phyloP scores from a whole-genome alignment of 2,113 vertebrate genomes.

The Macrotus californicus region DNA sequence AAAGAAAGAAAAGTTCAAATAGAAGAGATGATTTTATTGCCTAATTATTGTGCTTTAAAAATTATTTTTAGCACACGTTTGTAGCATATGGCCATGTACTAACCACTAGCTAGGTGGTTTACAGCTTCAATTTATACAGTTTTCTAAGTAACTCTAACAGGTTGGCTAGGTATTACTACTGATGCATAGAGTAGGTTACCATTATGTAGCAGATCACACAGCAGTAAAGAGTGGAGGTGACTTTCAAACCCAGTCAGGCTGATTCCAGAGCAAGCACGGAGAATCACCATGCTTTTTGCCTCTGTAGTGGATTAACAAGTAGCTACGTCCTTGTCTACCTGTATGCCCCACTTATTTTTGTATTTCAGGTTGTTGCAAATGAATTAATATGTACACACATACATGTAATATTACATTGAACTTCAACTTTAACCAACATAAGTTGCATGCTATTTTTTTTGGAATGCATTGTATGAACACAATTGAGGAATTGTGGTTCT shows the following conservation, averaged over 20 bases:
- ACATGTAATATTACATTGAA: not conserved
- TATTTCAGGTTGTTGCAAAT: conserved; percentile 5
- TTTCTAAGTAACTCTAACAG: not conserved
- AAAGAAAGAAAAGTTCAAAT: not conserved
- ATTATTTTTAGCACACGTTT: not conserved
- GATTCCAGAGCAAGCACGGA: not conserved
- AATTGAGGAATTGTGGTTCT: not conserved
- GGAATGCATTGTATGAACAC: not conserved
- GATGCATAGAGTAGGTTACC: not conserved
- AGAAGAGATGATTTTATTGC: not conserved
- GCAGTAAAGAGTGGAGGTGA: not conserved
- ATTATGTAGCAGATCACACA: not conserved
- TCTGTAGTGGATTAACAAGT: not conserved
- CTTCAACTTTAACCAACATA: not conserved
- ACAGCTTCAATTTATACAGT: not conserved
- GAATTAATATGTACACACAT: not conserved
- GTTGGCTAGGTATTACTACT: not conserved
- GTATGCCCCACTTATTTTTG: not conserved
- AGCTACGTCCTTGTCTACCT: not conserved
- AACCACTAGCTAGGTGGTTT: not conserved
- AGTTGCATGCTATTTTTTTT: not conserved
- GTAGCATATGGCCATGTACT: not conserved
- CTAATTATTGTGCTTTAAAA: not conserved
- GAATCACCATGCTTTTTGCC: fast-evolving
- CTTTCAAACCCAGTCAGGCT: not conserved